Evolutionary conservation across 1,140 invertebrate genomes (phyloP).

Genomic region (Anastatus disparis): DNA sequence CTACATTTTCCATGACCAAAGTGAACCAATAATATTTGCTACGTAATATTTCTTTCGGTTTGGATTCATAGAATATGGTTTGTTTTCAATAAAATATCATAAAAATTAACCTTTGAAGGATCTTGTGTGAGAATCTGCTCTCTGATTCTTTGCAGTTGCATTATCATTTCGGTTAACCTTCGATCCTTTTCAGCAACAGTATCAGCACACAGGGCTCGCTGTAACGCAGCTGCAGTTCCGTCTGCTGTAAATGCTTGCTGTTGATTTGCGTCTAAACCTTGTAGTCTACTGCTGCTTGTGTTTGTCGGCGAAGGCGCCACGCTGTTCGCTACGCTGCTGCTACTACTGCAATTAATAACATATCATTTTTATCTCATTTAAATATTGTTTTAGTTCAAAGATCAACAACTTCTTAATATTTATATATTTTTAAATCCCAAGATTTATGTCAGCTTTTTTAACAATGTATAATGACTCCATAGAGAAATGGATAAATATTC

Average conservation of each 20-base stretch:
- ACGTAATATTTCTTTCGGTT: too few relatives aligned
- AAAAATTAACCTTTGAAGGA: conserved; percentile 64
- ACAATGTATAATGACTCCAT: too few relatives aligned
- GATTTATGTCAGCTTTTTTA: too few relatives aligned
- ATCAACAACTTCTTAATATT: too few relatives aligned
- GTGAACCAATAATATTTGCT: too few relatives aligned
- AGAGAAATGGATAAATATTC: too few relatives aligned
- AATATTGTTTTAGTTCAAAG: too few relatives aligned
- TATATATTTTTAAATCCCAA: too few relatives aligned
- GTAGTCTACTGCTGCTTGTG: conserved; percentile 54
- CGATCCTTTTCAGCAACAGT: conserved; percentile 81
- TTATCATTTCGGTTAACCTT: conserved; percentile 83
- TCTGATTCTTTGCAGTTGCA: conserved; percentile 82
- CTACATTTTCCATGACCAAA: too few relatives aligned
- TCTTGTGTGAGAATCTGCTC: conserved; percentile 78
- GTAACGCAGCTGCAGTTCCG: conserved; percentile 76
- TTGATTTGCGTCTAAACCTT: conserved; percentile 56
- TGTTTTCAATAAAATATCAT: too few relatives aligned
- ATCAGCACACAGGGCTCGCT: conserved; percentile 75
- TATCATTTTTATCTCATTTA: too few relatives aligned
- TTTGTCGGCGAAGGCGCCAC: conserved; percentile 59
- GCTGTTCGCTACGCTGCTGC: conserved; percentile 61
- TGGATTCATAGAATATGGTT: too few relatives aligned
- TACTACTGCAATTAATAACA: conserved; percentile 61
- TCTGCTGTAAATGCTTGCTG: conserved; percentile 67